These are phyloP conservation scores for Deladenus siricidicola DNA, from an alignment of 2,888 invertebrate species.

Conservation along the genomic window DNA sequence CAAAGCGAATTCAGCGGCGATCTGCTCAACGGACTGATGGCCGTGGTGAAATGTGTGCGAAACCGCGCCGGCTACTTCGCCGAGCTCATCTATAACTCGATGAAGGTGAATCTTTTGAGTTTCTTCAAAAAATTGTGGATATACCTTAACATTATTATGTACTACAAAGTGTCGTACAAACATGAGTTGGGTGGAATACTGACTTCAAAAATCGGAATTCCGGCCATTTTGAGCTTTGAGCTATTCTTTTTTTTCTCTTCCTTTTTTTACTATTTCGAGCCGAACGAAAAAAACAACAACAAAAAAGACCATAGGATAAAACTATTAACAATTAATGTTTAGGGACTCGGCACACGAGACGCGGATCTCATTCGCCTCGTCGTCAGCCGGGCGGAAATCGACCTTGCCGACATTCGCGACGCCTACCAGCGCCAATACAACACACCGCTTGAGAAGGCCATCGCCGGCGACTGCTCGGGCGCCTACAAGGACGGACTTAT, in stretches of 20 bases:
- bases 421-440: conserved; percentile 59
- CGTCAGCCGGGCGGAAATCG: conserved; percentile 55
- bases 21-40: conserved; percentile 51
- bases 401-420: conserved; percentile 70
- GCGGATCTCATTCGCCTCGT: conserved; percentile 51
- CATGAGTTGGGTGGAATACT: too few species aligned
- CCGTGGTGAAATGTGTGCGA: conserved; percentile 29
- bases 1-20: conserved; percentile 54
- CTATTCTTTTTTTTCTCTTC: too few species aligned
- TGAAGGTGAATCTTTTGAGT: conserved; percentile 31
- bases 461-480: conserved; percentile 43
- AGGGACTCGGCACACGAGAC: conserved; percentile 52
- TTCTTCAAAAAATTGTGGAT: not conserved
- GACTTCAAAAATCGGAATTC: too few species aligned
- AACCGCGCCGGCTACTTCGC: conserved; percentile 43
- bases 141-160: too few species aligned
- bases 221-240: too few species aligned
- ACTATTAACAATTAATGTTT: too few species aligned
- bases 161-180: too few species aligned
- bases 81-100: conserved; percentile 41
- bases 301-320: too few species aligned
- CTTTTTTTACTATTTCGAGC: too few species aligned
- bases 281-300: too few species aligned
- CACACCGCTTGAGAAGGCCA: conserved; percentile 36
- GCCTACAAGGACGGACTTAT: conserved; percentile 55